These are phyloP conservation scores for Babyrousa celebensis DNA, from an alignment of 2,797 vertebrate genomes.

Conservation along the genomic window DNA sequence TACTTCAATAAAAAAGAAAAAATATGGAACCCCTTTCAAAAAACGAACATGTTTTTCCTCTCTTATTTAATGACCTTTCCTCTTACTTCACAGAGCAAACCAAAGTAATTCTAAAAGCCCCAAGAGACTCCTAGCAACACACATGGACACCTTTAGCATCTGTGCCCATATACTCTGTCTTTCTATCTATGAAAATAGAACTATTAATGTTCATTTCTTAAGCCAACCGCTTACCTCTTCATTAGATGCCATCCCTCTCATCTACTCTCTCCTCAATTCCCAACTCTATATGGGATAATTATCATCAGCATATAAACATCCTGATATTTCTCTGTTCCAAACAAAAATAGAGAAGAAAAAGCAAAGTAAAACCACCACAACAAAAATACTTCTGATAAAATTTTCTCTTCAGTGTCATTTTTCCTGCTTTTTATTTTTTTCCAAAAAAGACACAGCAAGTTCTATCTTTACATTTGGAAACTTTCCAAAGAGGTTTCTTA, in stretches of 20 bases:
- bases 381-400: not conserved
- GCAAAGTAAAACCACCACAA: not conserved
- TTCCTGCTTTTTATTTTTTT: not conserved
- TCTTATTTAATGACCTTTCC: not conserved
- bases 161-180: not conserved
- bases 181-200: not conserved
- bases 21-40: not conserved
- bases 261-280: not conserved
- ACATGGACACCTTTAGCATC: not conserved
- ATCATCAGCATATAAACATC: not conserved
- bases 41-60: not conserved
- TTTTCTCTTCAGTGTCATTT: not conserved
- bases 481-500: not conserved
- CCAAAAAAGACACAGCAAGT: not conserved
- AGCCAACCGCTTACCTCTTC: not conserved
- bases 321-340: not conserved
- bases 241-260: not conserved
- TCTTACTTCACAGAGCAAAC: not conserved
- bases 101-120: not conserved
- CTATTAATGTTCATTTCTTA: not conserved
- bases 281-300: not conserved
- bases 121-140: not conserved
- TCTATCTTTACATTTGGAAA: conserved; percentile 20
- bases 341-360: not conserved
- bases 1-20: not conserved